Percentiles rank a stretch among this genome's conserved stretches.
phyloP scores from a whole-genome alignment of 2,113 vertebrate species.

The Malaclemys terrapin region DNA sequence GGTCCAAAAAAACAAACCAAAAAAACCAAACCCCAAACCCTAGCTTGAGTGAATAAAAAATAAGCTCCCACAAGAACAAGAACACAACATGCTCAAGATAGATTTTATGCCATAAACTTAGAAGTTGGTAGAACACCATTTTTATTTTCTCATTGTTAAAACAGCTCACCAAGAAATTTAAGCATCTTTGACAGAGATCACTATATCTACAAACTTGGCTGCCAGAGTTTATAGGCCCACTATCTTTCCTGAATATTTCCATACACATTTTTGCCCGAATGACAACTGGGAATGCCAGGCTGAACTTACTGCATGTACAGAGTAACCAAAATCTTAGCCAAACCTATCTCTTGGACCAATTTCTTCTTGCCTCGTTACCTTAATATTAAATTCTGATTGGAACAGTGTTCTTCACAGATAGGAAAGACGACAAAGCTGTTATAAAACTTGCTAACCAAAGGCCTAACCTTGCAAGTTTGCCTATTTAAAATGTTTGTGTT shows the following conservation, averaged over 20 bases:
- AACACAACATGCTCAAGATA: not conserved
- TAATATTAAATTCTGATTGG: not conserved
- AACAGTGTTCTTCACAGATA: not conserved
- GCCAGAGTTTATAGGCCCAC: not conserved
- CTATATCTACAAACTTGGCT: not conserved
- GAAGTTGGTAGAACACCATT: not conserved
- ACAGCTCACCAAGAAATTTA: not conserved
- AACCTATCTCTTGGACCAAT: not conserved
- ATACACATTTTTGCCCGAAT: not conserved
- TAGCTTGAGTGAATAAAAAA: not conserved
- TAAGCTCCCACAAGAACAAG: not conserved
- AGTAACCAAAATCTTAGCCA: not conserved
- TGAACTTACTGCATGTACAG: not conserved
- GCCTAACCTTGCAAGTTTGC: not conserved
- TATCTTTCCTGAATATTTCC: not conserved
- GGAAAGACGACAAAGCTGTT: not conserved
- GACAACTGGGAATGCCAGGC: not conserved
- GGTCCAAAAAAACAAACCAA: not conserved
- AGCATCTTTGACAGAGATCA: not conserved
- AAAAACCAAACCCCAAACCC: not conserved
- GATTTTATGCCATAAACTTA: not conserved
- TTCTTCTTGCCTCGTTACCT: not conserved
- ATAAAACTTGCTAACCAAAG: not conserved
- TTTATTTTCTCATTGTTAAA: not conserved
- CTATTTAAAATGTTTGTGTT: not conserved